These are phyloP conservation scores for Tricholauxania praeusta DNA, from an alignment of 2,888 invertebrate genomes.

Conservation along the genomic window DNA sequence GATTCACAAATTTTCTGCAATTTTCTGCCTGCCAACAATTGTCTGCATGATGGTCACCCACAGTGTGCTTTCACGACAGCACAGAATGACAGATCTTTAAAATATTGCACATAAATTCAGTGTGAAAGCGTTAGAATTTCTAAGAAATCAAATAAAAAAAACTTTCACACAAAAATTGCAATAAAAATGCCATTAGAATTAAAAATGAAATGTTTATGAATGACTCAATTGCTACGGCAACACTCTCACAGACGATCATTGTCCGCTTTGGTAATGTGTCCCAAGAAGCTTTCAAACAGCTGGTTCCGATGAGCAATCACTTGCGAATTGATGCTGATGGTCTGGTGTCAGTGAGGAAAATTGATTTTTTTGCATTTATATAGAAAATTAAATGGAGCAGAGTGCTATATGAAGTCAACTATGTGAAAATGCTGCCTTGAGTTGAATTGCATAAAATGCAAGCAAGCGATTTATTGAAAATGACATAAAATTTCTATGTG, in stretches of 20 bases:
- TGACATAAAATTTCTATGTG: too few species aligned
- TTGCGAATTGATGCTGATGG: not conserved
- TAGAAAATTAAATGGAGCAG: too few species aligned
- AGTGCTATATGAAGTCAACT: too few species aligned
- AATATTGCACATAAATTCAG: not conserved
- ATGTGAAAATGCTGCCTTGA: too few species aligned
- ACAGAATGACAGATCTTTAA: slow-evolving; percentile 6
- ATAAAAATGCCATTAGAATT: slow-evolving; percentile 15
- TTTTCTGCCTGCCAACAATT: not conserved
- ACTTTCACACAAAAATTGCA: not conserved
- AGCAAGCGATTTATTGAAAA: too few species aligned
- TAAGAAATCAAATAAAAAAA: slow-evolving; percentile 2
- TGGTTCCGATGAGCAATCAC: not conserved
- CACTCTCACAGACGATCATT: not conserved
- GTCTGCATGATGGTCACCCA: too few species aligned
- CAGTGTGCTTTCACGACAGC: too few species aligned
- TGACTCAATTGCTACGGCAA: slow-evolving; percentile 13
- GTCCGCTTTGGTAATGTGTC: not conserved
- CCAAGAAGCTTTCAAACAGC: not conserved
- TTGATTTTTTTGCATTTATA: slow-evolving; percentile 12
- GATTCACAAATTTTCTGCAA: slow-evolving; percentile 25
- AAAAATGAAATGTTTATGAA: slow-evolving; percentile 27
- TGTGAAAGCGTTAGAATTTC: slow-evolving; percentile 12
- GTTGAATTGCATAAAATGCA: too few species aligned
- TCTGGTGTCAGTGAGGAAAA: not conserved